Conservation (phyloP, 2,888 invertebrate genomes). For the Monopis laevigella region DNA sequence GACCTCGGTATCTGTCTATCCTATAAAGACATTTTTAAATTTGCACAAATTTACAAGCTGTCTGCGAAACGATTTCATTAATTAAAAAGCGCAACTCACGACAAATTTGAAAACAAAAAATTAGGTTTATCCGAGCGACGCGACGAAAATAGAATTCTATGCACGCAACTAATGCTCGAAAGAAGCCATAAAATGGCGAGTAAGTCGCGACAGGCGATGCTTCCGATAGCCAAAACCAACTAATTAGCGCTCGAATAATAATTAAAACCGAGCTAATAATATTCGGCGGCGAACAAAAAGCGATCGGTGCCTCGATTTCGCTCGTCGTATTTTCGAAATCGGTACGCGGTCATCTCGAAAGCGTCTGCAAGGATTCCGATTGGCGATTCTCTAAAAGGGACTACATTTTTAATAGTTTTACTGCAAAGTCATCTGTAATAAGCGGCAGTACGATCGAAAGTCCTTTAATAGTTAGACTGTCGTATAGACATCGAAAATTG, state of each 20-base stretch:
- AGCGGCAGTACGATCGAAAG: background rate
- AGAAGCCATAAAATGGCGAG: constrained; percentile 36
- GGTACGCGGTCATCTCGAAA: constrained; percentile 43
- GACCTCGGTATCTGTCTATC: constrained; percentile 8
- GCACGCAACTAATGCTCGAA: constrained; percentile 12
- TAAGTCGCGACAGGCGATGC: constrained; percentile 13
- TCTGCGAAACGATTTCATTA: constrained; percentile 10
- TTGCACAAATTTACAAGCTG: constrained; percentile 5
- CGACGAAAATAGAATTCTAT: constrained; percentile 12
- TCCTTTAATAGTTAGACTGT: background rate
- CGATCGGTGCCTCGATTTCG: constrained; percentile 48
- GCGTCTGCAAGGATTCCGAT: constrained; percentile 16
- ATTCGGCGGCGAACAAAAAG: constrained; percentile 43
- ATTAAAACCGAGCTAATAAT: constrained; percentile 47
- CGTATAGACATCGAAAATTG: background rate
- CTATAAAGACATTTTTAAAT: constrained; percentile 10
- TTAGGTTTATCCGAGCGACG: constrained; percentile 7
- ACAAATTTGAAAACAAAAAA: constrained; percentile 12
- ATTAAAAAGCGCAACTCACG: constrained; percentile 7
- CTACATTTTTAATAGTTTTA: background rate
- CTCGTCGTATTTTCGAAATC: constrained; percentile 63
- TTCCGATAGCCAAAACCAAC: constrained; percentile 23
- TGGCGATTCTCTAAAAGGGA: background rate
- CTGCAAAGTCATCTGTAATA: constrained; percentile 3
- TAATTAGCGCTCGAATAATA: constrained; percentile 50